Evolutionary conservation across 2,888 invertebrate species (phyloP).

Genomic region (Holacanthella duospinosa): DNA sequence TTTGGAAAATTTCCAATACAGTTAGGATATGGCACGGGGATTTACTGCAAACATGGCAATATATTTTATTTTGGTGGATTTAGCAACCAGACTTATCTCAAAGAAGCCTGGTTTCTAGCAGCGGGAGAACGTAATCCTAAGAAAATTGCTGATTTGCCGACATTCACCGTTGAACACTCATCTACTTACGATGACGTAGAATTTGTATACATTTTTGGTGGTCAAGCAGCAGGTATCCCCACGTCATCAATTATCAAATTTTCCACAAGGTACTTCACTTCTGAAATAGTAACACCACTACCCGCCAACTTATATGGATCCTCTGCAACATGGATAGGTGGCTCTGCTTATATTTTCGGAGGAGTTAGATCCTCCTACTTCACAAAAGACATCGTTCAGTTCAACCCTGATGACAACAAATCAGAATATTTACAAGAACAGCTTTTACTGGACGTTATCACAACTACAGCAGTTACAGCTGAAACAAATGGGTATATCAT

Average conservation of each 20-base stretch:
- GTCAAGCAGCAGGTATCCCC: neutral
- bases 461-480: neutral
- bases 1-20: neutral
- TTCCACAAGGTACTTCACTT: neutral
- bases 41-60: neutral
- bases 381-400: neutral
- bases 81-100: neutral
- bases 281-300: neutral
- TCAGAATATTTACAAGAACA: neutral
- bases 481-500: neutral
- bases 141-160: neutral
- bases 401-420: neutral
- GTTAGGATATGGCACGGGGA: neutral
- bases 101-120: neutral
- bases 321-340: neutral
- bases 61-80: neutral
- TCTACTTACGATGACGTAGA: neutral
- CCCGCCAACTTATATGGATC: neutral
- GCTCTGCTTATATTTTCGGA: neutral
- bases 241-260: neutral
- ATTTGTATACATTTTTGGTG: neutral
- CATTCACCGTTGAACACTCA: neutral
- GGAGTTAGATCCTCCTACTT: neutral
- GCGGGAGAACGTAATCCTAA: neutral
- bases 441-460: neutral